Evolutionary conservation across 1,140 invertebrate species (phyloP).

Genomic region (Megalopta genalis): DNA sequence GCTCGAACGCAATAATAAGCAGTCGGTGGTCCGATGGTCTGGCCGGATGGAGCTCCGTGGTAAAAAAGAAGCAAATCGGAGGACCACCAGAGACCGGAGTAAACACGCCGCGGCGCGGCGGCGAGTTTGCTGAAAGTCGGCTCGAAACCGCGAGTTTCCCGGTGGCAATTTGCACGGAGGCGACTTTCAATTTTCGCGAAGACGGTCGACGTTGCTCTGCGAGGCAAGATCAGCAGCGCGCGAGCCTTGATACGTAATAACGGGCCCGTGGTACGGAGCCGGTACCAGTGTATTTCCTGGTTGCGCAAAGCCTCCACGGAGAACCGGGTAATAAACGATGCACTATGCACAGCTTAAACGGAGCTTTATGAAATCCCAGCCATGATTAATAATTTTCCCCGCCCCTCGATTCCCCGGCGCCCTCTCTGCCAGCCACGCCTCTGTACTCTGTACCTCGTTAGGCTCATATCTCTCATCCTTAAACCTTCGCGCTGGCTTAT

Average conservation of each 20-base stretch:
- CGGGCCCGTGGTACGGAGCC: constrained; percentile 34
- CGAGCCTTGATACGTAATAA: constrained; percentile 59
- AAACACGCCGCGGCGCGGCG: not conserved
- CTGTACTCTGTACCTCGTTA: constrained; percentile 59
- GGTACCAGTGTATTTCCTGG: constrained; percentile 66
- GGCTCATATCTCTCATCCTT: constrained; percentile 64
- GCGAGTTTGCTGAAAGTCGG: constrained; percentile 16
- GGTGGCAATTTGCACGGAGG: constrained; percentile 16
- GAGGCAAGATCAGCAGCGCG: constrained; percentile 28
- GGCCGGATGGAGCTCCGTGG: constrained; percentile 3
- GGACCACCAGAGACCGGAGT: not conserved
- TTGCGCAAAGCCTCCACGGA: constrained; percentile 62
- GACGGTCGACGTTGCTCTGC: constrained; percentile 30
- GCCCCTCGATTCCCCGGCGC: constrained; percentile 27
- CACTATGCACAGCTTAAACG: constrained; percentile 72
- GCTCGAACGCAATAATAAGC: not conserved
- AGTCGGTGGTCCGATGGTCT: not conserved
- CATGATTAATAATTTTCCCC: constrained; percentile 77
- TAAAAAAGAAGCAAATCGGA: not conserved
- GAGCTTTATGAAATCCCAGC: constrained; percentile 77
- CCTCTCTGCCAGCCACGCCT: not conserved
- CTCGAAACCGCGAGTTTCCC: not conserved
- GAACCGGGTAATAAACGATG: constrained; percentile 73
- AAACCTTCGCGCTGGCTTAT: constrained; percentile 51
- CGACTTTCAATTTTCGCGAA: constrained; percentile 62